phyloP scores from a whole-genome alignment of 2,888 invertebrate species.

The Geotrupes spiniger region DNA sequence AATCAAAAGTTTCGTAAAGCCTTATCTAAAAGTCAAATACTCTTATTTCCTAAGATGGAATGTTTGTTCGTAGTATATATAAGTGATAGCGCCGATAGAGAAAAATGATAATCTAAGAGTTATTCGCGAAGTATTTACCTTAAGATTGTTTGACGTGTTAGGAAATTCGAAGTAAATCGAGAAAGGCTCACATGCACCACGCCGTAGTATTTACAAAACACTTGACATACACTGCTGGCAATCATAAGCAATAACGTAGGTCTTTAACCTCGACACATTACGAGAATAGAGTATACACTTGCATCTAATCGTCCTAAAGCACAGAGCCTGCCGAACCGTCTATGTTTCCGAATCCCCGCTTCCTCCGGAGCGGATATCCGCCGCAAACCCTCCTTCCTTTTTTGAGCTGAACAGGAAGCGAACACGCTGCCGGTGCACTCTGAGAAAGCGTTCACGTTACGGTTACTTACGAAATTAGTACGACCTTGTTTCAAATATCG shows the following conservation, averaged over 20 bases:
- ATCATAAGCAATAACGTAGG: neutral
- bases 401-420: slow-evolving; percentile 12
- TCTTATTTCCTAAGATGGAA: too few species aligned
- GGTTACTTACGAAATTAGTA: too few species aligned
- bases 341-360: slow-evolving; percentile 19
- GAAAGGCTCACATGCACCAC: slow-evolving; percentile 3
- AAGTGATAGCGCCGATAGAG: too few species aligned
- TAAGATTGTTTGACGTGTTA: slow-evolving; percentile 4
- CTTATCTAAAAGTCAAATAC: too few species aligned
- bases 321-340: slow-evolving; percentile 7
- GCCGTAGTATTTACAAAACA: slow-evolving; percentile 16
- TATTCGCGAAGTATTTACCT: too few species aligned
- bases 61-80: too few species aligned
- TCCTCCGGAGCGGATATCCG: slow-evolving; percentile 19
- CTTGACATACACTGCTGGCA: slow-evolving; percentile 18
- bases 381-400: slow-evolving; percentile 11
- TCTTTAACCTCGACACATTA: too few species aligned
- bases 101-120: too few species aligned
- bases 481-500: too few species aligned
- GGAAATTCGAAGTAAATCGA: slow-evolving; percentile 8
- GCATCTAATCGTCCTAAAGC: neutral
- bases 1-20: too few species aligned
- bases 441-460: too few species aligned
- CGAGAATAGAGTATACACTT: too few species aligned
- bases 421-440: neutral